A percentile compares a stretch with the other conserved stretches of the same genome.
Evolutionary conservation across 2,113 vertebrate genomes (phyloP).

Genomic region (Nerophis ophidion): DNA sequence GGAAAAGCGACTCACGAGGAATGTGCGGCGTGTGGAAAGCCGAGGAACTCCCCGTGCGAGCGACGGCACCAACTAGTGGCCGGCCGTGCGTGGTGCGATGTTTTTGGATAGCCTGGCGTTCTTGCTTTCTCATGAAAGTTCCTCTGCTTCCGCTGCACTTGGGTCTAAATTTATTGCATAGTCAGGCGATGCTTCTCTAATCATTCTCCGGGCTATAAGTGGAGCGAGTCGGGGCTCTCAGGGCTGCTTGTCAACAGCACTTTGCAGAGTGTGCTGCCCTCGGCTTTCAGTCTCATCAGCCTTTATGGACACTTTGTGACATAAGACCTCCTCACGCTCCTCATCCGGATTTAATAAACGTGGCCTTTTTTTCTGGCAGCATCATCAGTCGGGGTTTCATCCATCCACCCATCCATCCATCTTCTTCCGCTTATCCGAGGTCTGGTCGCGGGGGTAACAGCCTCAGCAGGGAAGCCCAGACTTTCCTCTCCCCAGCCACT

Average conservation of each 20-base stretch:
- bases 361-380: constrained; percentile 25
- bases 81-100: no score
- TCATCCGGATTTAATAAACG: constrained; percentile 27
- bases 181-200: constrained; percentile 37
- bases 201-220: constrained; percentile 44
- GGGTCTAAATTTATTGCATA: constrained; percentile 34
- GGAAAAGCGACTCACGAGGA: no score
- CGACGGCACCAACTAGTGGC: no score
- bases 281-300: constrained; percentile 51
- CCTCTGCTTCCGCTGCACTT: constrained; percentile 12
- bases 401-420: no score
- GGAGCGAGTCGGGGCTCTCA: constrained; percentile 43
- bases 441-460: no score
- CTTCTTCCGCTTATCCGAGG: no score
- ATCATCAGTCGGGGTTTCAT: constrained; percentile 12
- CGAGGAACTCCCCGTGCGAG: no score
- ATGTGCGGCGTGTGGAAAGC: no score
- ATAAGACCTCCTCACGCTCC: constrained; percentile 33
- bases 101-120: not conserved
- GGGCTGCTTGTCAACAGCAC: constrained; percentile 54
- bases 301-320: constrained; percentile 39
- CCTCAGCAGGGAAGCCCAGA: no score
- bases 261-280: constrained; percentile 48
- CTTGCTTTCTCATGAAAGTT: constrained; percentile 39
- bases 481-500: no score